Evolutionary conservation across 2,113 vertebrate genomes (phyloP).

Genomic region (Lynx canadensis): DNA sequence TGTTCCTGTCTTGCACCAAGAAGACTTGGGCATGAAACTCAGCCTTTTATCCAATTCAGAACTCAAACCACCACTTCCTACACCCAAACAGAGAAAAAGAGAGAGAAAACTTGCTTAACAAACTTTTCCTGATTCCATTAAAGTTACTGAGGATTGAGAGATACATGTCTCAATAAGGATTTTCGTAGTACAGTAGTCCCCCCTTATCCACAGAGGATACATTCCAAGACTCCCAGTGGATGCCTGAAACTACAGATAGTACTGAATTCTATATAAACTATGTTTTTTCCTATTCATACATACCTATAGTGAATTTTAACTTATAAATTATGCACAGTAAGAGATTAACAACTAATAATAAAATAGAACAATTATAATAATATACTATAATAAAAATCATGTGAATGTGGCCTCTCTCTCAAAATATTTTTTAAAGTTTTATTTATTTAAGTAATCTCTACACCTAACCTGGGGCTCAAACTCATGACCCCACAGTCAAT

Average conservation of each 20-base stretch:
- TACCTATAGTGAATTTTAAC: not conserved
- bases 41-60: not conserved
- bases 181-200: not conserved
- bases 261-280: not conserved
- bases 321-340: not conserved
- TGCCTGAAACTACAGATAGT: not conserved
- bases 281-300: not conserved
- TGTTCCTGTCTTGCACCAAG: not conserved
- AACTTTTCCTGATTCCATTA: not conserved
- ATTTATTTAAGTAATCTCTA: not conserved
- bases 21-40: not conserved
- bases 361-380: not conserved
- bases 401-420: not conserved
- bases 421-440: not conserved
- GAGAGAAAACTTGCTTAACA: not conserved
- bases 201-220: not conserved
- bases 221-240: not conserved
- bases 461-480: not conserved
- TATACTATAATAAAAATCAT: not conserved
- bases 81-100: not conserved
- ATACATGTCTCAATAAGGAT: not conserved
- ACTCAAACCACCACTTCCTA: not conserved
- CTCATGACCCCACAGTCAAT: not conserved
- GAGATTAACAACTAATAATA: not conserved
- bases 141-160: not conserved